Conservation (phyloP, 92 coral and sea anemone species). For the Phenganax marumi region DNA sequence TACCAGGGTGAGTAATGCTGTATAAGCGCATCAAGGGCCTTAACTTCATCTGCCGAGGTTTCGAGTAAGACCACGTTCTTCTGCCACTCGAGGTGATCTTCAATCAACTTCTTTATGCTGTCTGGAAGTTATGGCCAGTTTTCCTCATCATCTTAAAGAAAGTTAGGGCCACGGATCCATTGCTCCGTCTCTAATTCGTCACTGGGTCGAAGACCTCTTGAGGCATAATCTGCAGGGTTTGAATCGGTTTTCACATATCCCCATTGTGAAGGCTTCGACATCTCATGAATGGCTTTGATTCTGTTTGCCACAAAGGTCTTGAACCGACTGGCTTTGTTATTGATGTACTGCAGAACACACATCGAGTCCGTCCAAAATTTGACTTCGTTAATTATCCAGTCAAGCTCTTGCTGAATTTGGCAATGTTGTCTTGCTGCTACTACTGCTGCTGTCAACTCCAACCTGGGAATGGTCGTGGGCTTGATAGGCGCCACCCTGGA, state of each 20-base stretch:
- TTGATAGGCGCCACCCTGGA: background rate
- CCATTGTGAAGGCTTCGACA: constrained; percentile 2
- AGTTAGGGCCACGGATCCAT: background rate
- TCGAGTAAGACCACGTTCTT: background rate
- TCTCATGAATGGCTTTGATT: background rate
- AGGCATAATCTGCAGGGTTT: constrained; percentile 18
- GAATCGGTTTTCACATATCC: background rate
- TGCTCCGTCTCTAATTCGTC: background rate
- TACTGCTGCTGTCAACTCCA: background rate
- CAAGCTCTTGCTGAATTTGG: background rate
- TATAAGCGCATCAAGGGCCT: background rate
- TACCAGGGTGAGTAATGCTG: background rate
- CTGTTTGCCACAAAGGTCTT: constrained; percentile 4
- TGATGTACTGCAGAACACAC: constrained; percentile 11
- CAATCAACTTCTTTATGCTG: background rate
- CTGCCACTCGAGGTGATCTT: background rate
- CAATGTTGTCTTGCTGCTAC: background rate
- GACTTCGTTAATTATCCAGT: background rate
- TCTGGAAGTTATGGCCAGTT: background rate
- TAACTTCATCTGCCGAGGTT: background rate
- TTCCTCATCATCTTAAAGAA: background rate
- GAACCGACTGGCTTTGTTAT: constrained; percentile 6
- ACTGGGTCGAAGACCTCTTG: background rate
- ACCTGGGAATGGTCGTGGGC: constrained; percentile 3
- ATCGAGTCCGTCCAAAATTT: constrained; percentile 15